Conservation (phyloP, 2,797 vertebrate species). For the Hydrolagus colliei region DNA sequence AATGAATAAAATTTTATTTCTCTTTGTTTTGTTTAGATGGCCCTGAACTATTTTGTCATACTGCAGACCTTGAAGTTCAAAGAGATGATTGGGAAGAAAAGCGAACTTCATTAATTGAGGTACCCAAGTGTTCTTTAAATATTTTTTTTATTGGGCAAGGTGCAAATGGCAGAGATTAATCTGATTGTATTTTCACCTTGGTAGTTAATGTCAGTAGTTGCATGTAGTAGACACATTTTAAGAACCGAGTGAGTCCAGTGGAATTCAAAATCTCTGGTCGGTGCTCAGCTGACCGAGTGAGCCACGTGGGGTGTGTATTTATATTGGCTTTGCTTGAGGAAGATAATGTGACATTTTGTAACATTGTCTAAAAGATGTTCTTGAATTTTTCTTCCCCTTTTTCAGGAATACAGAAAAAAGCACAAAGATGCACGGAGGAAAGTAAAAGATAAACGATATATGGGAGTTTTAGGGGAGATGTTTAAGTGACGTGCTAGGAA, state of each 20-base stretch:
- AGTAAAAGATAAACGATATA: conserved; percentile 48
- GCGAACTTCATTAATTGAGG: conserved; percentile 48
- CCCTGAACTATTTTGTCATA: conserved; percentile 53
- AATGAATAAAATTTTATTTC: not conserved
- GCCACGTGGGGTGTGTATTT: too few species aligned
- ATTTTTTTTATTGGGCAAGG: too few species aligned
- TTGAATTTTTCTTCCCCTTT: conserved; percentile 33
- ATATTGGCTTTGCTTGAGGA: too few species aligned
- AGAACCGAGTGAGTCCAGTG: too few species aligned
- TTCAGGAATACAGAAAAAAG: conserved; percentile 58
- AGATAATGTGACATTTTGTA: not conserved
- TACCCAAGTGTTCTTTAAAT: conserved; percentile 32
- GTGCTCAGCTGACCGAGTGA: too few species aligned
- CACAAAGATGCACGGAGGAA: conserved; percentile 61
- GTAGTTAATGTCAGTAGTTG: too few species aligned
- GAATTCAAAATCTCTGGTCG: too few species aligned
- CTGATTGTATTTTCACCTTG: too few species aligned
- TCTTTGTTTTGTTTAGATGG: conserved; percentile 41
- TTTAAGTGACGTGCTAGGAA: not conserved
- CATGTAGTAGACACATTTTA: too few species aligned
- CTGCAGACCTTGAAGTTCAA: conserved; percentile 40
- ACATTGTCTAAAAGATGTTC: conserved; percentile 8
- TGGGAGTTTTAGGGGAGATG: not conserved
- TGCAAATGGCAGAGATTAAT: too few species aligned
- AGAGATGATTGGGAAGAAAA: conserved; percentile 53